Evolutionary conservation across 2,113 vertebrate species (phyloP).

Genomic region (Corythornis madagascariensis): DNA sequence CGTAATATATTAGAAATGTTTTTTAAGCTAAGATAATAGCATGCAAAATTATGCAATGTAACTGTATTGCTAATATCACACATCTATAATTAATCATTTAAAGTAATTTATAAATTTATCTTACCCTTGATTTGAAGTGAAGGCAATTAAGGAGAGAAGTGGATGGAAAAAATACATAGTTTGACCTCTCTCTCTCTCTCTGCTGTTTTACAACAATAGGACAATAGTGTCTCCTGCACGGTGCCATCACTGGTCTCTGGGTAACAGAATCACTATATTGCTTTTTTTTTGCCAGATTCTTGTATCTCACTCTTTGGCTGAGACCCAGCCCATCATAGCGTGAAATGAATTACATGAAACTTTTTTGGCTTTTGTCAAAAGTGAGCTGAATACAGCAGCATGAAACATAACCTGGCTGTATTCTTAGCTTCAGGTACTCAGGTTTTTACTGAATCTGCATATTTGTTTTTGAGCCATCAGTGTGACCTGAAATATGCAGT

Average conservation of each 20-base stretch:
- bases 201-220: conserved; percentile 71
- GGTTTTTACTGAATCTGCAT: conserved; percentile 68
- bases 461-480: conserved; percentile 71
- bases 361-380: conserved; percentile 78
- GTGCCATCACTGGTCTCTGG: conserved; percentile 70
- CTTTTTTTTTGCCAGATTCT: conserved; percentile 73
- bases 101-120: conserved; percentile 78
- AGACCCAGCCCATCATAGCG: conserved; percentile 74
- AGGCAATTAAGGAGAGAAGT: conserved; percentile 75
- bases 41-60: conserved; percentile 70
- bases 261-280: conserved; percentile 70
- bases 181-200: conserved; percentile 67
- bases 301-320: conserved; percentile 75
- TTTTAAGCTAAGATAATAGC: conserved; percentile 64
- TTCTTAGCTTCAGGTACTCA: conserved; percentile 66
- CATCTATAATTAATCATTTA: conserved; percentile 76
- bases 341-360: conserved; percentile 81
- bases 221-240: conserved; percentile 63
- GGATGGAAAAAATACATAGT: conserved; percentile 68
- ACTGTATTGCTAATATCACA: conserved; percentile 66
- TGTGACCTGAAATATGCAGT: conserved; percentile 72
- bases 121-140: conserved; percentile 81
- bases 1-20: conserved; percentile 51
- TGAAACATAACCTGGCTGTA: conserved; percentile 53
- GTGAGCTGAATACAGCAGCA: conserved; percentile 66